Base-by-base conservation (phyloP, 2,113 vertebrate species). In the Chelonoidis abingdonii region DNA sequence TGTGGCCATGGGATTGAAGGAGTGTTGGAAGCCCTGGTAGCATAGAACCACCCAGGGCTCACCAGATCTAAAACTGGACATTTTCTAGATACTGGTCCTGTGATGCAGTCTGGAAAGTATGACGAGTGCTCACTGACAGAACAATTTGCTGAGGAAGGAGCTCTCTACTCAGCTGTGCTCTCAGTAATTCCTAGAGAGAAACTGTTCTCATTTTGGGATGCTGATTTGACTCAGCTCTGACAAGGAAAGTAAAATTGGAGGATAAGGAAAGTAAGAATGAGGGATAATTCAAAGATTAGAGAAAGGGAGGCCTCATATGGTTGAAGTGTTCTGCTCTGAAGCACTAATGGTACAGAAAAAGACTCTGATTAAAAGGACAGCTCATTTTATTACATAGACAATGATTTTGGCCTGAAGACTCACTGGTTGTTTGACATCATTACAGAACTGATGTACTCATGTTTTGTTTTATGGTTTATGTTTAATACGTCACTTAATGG, bases 401-500 rank as follows among this genome's bases (percentile, higher is more conserved):
- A 83, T 90, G 79, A 93, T 90, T 96, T 96, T 92, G 84, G 89
- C 82, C 75, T 92, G 76, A 95, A 87, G 53, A 89, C 86, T 94
- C 91, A 47, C 89, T 96, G 91, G 72, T 87, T 93, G 57, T 91
- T 95, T 96, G 86, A 65, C 83, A 88, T 90, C 56, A 91, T 94
- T 91, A 92, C 87, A 89, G 31, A 87, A 22, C 10, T 95, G 54
- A 89, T 91, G 87, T 62, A 90, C 93, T 89, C 89, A 50, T 96
- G 86, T 96, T 96, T 96, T 94, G 91, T 85, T 97, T 95, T 94
- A 85, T 83, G 84, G 56, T 75, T 95, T 93, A 89, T 84, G 92
- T 96, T 95, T 92, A 93, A 94, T 95, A 93, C 79, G 47, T 13
- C 29, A 75, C 88, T 93, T 95, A 95, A 91, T 96, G 84, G 41